Base-by-base conservation (phyloP, 1,140 invertebrate genomes). In the Heterodera schachtii region DNA sequence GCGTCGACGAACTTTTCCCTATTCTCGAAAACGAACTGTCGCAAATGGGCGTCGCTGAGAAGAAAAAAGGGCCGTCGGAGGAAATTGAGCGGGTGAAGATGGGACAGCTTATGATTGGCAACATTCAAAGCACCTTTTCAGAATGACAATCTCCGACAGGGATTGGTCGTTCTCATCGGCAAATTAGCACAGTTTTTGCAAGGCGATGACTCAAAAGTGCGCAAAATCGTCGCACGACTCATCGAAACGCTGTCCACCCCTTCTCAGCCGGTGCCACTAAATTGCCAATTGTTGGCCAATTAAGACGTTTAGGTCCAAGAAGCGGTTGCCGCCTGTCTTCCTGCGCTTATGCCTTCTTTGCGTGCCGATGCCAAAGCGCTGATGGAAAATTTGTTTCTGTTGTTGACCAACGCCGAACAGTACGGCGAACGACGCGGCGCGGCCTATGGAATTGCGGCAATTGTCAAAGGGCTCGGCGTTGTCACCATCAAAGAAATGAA, bases 121-220 rank as follows among this genome's bases (percentile, higher is more conserved):
- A 52, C 6, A 52, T 8, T 6, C 49, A 52, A 6, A 52, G 13
- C 5, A 19, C 13, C 57, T 19, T 64, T 64, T 64, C 95, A 95
- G 11, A 94, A 96, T 89, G 97, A 99, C 91, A 94, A 94, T 7
- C 94, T 97, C 46, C 93, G 97, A 66, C 95, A 98, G 90, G 95
- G 95, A 85, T 95, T 98, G 66, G 95, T 99, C 49, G 94, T 99
- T 87, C 91, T 99, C 9, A 96, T 99, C 94, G 97, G 97, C 19
- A 96, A 94, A 0, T 92, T 99, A 82, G 97, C 97, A 2, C 93
- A 95, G 60, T 96, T 99, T 93, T 93, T 99, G 83, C 95, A 97
- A 81, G 94, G 94, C 75, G 93, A 94, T 86, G 95, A 98, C 91
- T 92, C 93, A 90, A 96, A 91, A 93, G 95, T 93, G 73, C 94